phyloP scores from a whole-genome alignment of 1,140 invertebrate species.

The Atta texana region DNA sequence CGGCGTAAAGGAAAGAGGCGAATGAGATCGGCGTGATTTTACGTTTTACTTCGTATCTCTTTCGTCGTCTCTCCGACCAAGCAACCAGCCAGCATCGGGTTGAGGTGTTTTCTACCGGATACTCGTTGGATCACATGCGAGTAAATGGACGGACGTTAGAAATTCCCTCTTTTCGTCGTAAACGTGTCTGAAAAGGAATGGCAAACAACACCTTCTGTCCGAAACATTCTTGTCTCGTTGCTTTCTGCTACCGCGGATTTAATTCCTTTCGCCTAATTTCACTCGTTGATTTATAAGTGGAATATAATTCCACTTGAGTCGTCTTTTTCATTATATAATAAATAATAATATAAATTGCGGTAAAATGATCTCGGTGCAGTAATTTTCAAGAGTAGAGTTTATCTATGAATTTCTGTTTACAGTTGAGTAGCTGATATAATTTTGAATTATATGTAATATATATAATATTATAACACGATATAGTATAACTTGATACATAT shows the following conservation, averaged over 20 bases:
- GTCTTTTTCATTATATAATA: background rate
- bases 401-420: background rate
- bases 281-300: constrained; percentile 13
- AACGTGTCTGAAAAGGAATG: constrained; percentile 54
- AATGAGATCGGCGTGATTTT: constrained; percentile 52
- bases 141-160: constrained; percentile 57
- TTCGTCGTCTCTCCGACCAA: constrained; percentile 11
- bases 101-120: constrained; percentile 18
- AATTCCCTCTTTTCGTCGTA: constrained; percentile 52
- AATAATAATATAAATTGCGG: background rate
- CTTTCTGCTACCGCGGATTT: background rate
- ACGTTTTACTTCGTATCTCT: constrained; percentile 41
- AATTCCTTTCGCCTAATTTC: constrained; percentile 29
- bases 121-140: constrained; percentile 26
- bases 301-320: background rate
- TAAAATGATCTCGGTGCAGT: background rate
- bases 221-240: constrained; percentile 52
- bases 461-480: background rate
- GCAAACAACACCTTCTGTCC: constrained; percentile 40
- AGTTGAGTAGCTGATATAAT: background rate
- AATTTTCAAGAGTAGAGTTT: background rate
- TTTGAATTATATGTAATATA: background rate
- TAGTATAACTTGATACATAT: background rate
- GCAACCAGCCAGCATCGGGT: background rate
- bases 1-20: constrained; percentile 30